A percentile compares a stretch with the other conserved stretches of the same genome.
These are phyloP conservation scores for Tolmerus cingulatus DNA, from an alignment of 2,888 invertebrate species.

Conservation along the genomic window DNA sequence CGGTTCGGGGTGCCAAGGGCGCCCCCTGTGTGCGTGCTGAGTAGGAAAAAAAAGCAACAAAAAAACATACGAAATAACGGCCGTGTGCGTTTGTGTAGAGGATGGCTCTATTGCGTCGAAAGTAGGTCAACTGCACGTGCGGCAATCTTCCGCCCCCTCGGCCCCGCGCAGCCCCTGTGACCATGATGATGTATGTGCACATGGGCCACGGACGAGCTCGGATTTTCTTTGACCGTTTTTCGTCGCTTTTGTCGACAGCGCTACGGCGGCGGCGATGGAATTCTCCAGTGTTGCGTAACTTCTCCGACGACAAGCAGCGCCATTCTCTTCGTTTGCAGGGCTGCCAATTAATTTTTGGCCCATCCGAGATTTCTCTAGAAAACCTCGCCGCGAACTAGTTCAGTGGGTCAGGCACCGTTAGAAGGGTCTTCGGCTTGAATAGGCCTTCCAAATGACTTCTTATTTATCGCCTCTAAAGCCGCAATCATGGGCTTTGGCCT, in stretches of 20 bases:
- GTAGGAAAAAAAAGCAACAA: neutral
- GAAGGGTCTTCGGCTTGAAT: neutral
- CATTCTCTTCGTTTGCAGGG: neutral
- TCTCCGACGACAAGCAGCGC: neutral
- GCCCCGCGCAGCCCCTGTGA: neutral
- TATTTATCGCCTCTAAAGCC: neutral
- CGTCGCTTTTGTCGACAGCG: neutral
- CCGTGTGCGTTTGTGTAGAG: neutral
- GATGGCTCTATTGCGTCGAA: neutral
- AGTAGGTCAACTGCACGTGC: constrained; percentile 36
- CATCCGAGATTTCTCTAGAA: neutral
- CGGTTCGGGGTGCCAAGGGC: neutral
- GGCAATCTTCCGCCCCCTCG: neutral
- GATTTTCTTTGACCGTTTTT: neutral
- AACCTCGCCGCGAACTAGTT: neutral
- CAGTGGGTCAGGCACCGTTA: constrained; percentile 5
- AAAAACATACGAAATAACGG: neutral
- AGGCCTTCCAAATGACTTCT: neutral
- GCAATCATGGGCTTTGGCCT: neutral
- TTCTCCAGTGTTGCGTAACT: constrained; percentile 19
- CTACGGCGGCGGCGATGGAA: neutral
- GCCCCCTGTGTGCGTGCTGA: neutral
- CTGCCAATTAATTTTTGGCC: constrained; percentile 16
- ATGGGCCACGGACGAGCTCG: neutral
- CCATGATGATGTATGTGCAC: neutral